These are phyloP conservation scores for Andrena chrysosceles DNA, from an alignment of 2,888 invertebrate species.

Conservation along the genomic window DNA sequence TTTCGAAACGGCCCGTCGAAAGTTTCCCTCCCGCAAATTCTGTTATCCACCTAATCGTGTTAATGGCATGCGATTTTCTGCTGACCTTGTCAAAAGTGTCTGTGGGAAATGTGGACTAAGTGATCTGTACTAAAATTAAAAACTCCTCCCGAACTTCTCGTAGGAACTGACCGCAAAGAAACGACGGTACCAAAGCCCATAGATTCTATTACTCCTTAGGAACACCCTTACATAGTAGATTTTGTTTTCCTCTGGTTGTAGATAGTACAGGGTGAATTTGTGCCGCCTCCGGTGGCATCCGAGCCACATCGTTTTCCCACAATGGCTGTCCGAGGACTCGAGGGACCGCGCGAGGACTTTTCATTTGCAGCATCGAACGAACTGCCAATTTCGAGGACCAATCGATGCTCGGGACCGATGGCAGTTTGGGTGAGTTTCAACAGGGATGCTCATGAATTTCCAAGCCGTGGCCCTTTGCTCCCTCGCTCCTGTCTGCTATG, in stretches of 20 bases:
- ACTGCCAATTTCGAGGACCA: constrained; percentile 3
- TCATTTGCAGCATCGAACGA: not conserved
- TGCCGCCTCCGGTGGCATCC: not conserved
- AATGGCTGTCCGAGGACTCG: constrained; percentile 5
- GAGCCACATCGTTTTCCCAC: not conserved
- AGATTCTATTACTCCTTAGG: not conserved
- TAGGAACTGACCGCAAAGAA: not conserved
- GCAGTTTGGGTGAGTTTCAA: constrained; percentile 30
- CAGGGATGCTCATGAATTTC: constrained; percentile 36
- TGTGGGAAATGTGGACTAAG: no score
- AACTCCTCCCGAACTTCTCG: no score
- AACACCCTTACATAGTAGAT: not conserved
- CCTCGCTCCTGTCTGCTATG: not conserved
- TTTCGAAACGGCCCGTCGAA: constrained; percentile 4
- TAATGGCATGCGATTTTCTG: not conserved
- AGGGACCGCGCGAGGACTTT: not conserved
- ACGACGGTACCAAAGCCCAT: not conserved
- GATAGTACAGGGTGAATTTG: not conserved
- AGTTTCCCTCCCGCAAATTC: constrained; percentile 13
- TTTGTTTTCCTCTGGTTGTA: not conserved
- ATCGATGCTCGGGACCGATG: constrained; percentile 34
- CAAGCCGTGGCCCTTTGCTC: not conserved
- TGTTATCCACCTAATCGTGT: constrained; percentile 8
- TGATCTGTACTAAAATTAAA: no score
- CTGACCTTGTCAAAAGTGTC: not conserved